phyloP scores from a whole-genome alignment of 2,113 vertebrate species.

The Cryptotis parvus region DNA sequence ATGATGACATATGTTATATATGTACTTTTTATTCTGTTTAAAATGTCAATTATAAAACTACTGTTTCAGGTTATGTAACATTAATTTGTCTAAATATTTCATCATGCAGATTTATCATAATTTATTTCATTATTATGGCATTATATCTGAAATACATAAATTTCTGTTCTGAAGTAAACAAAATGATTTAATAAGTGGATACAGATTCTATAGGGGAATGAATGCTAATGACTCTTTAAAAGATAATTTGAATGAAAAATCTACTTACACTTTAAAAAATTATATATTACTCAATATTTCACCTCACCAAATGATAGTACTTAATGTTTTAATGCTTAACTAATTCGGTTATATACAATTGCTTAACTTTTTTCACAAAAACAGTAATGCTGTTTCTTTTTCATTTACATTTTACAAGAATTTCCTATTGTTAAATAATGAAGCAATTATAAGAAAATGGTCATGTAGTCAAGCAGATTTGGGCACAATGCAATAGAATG shows the following conservation, averaged over 20 bases:
- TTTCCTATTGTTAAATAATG: neutral
- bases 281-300: neutral
- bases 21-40: neutral
- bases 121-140: neutral
- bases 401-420: neutral
- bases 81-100: neutral
- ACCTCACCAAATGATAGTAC: neutral
- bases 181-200: no score
- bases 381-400: neutral
- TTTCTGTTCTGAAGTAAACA: neutral
- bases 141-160: neutral
- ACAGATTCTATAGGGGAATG: no score
- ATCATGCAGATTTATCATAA: neutral
- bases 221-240: neutral
- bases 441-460: slow-evolving; percentile 28
- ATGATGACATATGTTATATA: neutral
- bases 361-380: neutral
- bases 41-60: neutral
- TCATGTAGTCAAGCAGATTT: neutral
- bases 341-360: neutral
- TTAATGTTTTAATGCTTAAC: neutral
- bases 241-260: neutral
- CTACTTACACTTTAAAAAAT: neutral
- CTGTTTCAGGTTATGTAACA: neutral
- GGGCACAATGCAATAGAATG: neutral